A percentile compares a stretch with the other conserved stretches of the same genome.
phyloP scores from a whole-genome alignment of 2,888 invertebrate species.

The Agrotis clavis region DNA sequence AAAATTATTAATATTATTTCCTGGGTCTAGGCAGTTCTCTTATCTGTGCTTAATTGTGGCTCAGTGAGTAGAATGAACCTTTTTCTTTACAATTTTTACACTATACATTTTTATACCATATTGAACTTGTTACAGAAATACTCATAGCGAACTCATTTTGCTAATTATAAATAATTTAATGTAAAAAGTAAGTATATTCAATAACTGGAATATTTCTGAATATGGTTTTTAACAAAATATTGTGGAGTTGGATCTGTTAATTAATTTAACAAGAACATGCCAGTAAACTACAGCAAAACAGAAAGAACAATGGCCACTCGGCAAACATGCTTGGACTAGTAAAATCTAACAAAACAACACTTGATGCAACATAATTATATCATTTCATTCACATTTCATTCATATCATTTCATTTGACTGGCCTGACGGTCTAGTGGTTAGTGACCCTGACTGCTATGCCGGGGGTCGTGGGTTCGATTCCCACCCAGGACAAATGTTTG shows the following conservation, averaged over 20 bases:
- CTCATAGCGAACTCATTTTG: background rate
- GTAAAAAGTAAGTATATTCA: background rate
- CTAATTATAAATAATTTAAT: background rate
- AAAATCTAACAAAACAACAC: too few species aligned
- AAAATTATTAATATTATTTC: too few species aligned
- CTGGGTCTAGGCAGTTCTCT: background rate
- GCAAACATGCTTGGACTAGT: too few species aligned
- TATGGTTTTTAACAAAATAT: background rate
- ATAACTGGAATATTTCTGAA: background rate
- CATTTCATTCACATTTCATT: too few species aligned
- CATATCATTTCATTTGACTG: too few species aligned
- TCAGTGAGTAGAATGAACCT: background rate
- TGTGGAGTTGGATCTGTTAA: background rate
- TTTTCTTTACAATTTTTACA: background rate
- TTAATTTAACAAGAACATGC: slow-evolving; percentile 11
- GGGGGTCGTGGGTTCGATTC: too few species aligned
- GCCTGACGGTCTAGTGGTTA: too few species aligned
- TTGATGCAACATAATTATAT: too few species aligned
- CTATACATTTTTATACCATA: too few species aligned
- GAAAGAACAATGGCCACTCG: too few species aligned
- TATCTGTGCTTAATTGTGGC: background rate
- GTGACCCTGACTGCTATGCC: too few species aligned
- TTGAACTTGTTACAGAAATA: background rate
- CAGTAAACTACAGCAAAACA: slow-evolving; percentile 1
- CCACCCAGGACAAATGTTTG: too few species aligned